phyloP scores from a whole-genome alignment of 2,888 invertebrate species.

The Drosophila stalkeri region DNA sequence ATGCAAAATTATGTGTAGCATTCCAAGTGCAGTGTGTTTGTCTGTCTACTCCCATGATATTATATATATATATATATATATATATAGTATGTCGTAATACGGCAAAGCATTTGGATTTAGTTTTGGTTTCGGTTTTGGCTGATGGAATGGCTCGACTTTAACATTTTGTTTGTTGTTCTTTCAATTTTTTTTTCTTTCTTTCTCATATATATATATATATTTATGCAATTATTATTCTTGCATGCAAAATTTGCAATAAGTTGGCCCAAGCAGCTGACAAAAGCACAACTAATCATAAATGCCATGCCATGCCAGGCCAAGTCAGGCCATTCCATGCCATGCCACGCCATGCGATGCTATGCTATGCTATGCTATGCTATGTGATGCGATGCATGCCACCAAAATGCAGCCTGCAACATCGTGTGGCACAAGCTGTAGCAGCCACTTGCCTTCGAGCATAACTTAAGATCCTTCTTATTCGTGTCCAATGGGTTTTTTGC shows the following conservation, averaged over 20 bases:
- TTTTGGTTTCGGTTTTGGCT: constrained; percentile 26
- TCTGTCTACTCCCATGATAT: constrained; percentile 54
- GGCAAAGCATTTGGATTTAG: constrained; percentile 32
- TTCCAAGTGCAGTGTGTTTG: constrained; percentile 44
- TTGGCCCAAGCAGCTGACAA: constrained; percentile 62
- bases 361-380: neutral
- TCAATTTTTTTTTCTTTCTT: neutral
- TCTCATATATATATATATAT: constrained; percentile 31
- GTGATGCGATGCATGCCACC: constrained; percentile 16
- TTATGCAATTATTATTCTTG: constrained; percentile 77
- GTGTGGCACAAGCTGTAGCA: constrained; percentile 12
- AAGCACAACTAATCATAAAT: constrained; percentile 72
- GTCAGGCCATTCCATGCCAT: neutral
- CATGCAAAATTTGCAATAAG: constrained; percentile 73
- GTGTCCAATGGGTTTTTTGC: constrained; percentile 24
- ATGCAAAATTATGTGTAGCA: constrained; percentile 80
- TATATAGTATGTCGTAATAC: constrained; percentile 26
- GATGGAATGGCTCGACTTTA: constrained; percentile 49
- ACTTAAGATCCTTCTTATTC: constrained; percentile 10
- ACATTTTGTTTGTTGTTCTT: neutral
- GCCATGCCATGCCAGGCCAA: constrained; percentile 23
- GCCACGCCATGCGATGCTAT: neutral
- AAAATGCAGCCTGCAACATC: constrained; percentile 28
- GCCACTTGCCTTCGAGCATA: constrained; percentile 9
- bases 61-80: neutral